Evolutionary conservation across 2,888 invertebrate species (phyloP).

Genomic region (Drosophila algonquin): DNA sequence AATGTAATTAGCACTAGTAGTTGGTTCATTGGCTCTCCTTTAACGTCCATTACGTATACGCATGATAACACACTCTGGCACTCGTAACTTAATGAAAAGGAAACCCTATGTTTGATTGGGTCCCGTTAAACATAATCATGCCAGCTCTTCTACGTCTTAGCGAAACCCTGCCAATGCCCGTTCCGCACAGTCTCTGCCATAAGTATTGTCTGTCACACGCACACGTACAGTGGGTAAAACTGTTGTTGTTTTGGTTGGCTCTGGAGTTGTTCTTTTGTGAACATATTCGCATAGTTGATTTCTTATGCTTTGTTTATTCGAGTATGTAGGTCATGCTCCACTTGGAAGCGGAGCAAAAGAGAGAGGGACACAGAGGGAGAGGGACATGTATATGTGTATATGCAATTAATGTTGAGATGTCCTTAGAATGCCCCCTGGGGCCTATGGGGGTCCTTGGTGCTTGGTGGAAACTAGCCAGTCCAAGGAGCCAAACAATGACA

Average conservation of each 20-base stretch:
- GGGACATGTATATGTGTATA: neutral
- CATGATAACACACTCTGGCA: neutral
- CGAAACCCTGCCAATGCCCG: too few species aligned
- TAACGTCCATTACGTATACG: neutral
- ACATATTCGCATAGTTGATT: slow-evolving; percentile 41
- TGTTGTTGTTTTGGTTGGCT: slow-evolving; percentile 29
- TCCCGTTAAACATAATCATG: slow-evolving; percentile 11
- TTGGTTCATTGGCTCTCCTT: too few species aligned
- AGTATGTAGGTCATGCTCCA: slow-evolving; percentile 73
- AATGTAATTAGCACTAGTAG: too few species aligned
- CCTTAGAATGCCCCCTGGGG: slow-evolving; percentile 36
- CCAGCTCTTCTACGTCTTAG: slow-evolving; percentile 1
- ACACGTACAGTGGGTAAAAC: slow-evolving; percentile 4
- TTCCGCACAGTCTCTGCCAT: too few species aligned
- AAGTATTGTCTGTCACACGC: neutral
- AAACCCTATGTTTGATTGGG: slow-evolving; percentile 18
- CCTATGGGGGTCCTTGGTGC: neutral
- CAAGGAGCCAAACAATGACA: slow-evolving; percentile 14
- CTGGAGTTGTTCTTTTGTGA: slow-evolving; percentile 3
- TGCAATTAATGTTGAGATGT: slow-evolving; percentile 52
- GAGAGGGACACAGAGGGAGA: neutral
- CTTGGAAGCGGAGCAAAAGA: slow-evolving; percentile 34
- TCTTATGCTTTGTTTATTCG: slow-evolving; percentile 40
- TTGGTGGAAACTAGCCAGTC: slow-evolving; percentile 10
- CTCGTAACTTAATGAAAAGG: neutral